Conservation (phyloP, 2,797 vertebrate species). For the Cyclopterus lumpus region DNA sequence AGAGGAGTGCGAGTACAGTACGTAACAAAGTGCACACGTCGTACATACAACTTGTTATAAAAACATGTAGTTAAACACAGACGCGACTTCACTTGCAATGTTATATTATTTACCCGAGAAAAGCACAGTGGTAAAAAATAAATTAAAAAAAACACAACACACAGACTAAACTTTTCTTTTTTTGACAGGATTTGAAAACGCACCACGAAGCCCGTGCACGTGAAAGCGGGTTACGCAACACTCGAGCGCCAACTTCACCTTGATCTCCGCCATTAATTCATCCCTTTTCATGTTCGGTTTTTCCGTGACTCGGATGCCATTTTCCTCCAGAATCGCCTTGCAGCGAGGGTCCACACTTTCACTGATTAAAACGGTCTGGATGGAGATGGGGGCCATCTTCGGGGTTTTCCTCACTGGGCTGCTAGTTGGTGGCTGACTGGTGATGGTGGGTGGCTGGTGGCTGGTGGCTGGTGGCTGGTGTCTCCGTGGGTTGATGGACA, state of each 20-base stretch:
- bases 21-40: not conserved
- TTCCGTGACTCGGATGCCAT: constrained; percentile 90
- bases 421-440: not conserved
- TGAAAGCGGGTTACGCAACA: not conserved
- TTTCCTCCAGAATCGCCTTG: constrained; percentile 87
- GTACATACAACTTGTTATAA: not conserved
- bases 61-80: not conserved
- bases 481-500: constrained; percentile 39
- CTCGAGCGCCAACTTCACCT: constrained; percentile 76
- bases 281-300: constrained; percentile 87
- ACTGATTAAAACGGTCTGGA: constrained; percentile 90
- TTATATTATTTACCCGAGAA: not conserved
- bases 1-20: not conserved
- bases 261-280: constrained; percentile 89
- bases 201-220: not conserved
- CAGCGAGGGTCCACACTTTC: constrained; percentile 94
- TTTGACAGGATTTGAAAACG: not conserved
- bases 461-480: not conserved
- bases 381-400: constrained; percentile 86
- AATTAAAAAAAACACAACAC: too few relatives aligned
- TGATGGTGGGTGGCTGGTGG: not conserved
- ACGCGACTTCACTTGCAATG: too few relatives aligned
- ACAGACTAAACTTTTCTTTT: constrained; percentile 10
- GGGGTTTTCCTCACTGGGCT: not conserved
- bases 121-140: not conserved